These are phyloP conservation scores for Cheumatopsyche charites DNA, from an alignment of 1,140 invertebrate genomes.

Conservation along the genomic window DNA sequence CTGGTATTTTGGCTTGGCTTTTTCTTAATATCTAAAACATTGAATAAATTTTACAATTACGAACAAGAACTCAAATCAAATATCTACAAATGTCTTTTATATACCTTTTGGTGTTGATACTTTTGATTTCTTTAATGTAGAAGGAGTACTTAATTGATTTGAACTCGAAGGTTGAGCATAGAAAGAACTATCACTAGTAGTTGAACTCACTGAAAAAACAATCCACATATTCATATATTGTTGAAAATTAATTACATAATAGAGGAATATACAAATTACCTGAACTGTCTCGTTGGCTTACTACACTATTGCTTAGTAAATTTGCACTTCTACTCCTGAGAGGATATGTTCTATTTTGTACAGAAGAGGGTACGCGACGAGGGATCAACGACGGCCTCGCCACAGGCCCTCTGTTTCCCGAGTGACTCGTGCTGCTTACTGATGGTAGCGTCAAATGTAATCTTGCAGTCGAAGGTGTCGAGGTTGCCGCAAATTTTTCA, in stretches of 20 bases:
- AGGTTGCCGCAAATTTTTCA: neutral
- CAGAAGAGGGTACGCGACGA: constrained; percentile 7
- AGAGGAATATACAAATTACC: constrained; percentile 17
- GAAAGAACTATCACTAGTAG: constrained; percentile 41
- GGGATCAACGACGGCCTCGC: constrained; percentile 27
- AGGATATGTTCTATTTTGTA: constrained; percentile 34
- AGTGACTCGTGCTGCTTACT: constrained; percentile 15
- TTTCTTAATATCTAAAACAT: constrained; percentile 5
- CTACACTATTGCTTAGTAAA: constrained; percentile 12
- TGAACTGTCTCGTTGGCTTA: constrained; percentile 24
- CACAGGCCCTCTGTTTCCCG: constrained; percentile 15
- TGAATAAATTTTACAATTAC: neutral
- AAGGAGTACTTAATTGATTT: neutral
- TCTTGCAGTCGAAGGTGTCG: neutral
- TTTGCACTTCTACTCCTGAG: constrained; percentile 29
- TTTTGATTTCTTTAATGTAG: constrained; percentile 9
- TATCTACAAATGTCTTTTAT: neutral
- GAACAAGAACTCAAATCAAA: neutral
- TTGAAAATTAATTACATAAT: neutral
- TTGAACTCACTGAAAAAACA: constrained; percentile 42
- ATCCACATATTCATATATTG: neutral
- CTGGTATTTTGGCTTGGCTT: constrained; percentile 14
- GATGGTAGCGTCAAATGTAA: neutral
- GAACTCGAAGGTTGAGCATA: constrained; percentile 31
- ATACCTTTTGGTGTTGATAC: neutral